A percentile compares a stretch with the other conserved stretches of the same genome.
phyloP scores from a whole-genome alignment of 2,888 invertebrate genomes.

The Caenorhabditis drosophilae region DNA sequence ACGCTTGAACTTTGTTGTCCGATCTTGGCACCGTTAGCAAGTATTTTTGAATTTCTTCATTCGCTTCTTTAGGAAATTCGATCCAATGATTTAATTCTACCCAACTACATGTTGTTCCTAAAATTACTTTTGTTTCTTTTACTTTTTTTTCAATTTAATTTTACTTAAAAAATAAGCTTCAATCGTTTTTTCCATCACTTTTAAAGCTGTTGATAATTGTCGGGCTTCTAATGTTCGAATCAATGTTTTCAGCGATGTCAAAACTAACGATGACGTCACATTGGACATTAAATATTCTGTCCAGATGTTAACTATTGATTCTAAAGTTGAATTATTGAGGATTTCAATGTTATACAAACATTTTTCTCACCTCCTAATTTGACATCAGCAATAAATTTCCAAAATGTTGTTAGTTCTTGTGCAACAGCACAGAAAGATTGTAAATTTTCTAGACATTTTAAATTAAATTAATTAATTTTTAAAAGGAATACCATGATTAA shows the following conservation, averaged over 20 bases:
- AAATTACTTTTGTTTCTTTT: background rate
- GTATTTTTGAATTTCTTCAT: constrained; percentile 36
- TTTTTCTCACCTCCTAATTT: constrained; percentile 54
- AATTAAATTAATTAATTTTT: background rate
- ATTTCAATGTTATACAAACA: too few relatives aligned
- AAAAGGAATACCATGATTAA: constrained; percentile 31
- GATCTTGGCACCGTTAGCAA: constrained; percentile 44
- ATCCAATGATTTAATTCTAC: constrained; percentile 46
- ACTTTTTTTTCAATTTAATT: too few relatives aligned
- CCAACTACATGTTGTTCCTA: constrained; percentile 49
- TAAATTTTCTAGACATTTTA: constrained; percentile 40
- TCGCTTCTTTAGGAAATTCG: constrained; percentile 30
- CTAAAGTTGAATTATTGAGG: too few relatives aligned
- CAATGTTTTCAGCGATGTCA: constrained; percentile 42
- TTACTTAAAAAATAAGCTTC: constrained; percentile 57
- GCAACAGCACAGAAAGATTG: constrained; percentile 47
- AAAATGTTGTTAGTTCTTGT: constrained; percentile 57
- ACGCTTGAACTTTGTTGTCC: constrained; percentile 43
- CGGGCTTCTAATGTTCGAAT: constrained; percentile 48
- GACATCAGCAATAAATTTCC: constrained; percentile 51
- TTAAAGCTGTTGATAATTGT: constrained; percentile 50
- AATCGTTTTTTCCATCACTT: constrained; percentile 57
- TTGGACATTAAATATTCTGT: constrained; percentile 40
- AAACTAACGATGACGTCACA: constrained; percentile 42
- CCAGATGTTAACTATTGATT: constrained; percentile 48